A percentile compares a stretch with the other conserved stretches of the same genome.
These are phyloP conservation scores for Sericinus montela DNA, from an alignment of 2,888 invertebrate genomes.

Conservation along the genomic window DNA sequence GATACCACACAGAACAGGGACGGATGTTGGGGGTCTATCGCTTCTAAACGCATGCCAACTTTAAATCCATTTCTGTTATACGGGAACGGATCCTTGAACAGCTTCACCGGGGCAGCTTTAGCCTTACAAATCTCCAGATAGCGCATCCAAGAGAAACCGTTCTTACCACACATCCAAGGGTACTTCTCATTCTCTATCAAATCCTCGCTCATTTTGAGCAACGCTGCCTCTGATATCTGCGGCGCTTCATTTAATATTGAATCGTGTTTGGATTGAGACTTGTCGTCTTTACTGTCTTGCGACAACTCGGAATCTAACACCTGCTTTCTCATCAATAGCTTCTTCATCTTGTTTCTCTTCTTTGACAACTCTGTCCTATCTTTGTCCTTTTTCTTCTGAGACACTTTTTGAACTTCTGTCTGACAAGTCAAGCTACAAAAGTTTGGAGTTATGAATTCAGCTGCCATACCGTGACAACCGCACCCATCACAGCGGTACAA, in stretches of 20 bases:
- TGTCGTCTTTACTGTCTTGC: conserved; percentile 46
- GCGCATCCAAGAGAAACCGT: conserved; percentile 87
- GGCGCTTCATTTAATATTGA: conserved; percentile 35
- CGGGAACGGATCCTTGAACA: conserved; percentile 90
- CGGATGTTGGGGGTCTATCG: conserved; percentile 95
- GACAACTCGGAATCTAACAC: conserved; percentile 47
- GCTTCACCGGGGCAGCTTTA: conserved; percentile 85
- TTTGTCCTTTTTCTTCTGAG: conserved; percentile 61
- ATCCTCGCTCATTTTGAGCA: conserved; percentile 53
- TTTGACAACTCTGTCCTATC: conserved; percentile 57
- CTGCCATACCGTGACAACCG: conserved; percentile 90
- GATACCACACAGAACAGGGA: conserved; percentile 93
- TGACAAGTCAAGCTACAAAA: conserved; percentile 87
- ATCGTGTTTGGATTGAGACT: conserved; percentile 42
- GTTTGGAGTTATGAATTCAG: conserved; percentile 89
- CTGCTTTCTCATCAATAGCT: conserved; percentile 60
- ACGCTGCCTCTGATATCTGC: conserved; percentile 40
- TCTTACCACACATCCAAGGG: conserved; percentile 85
- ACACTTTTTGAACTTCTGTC: conserved; percentile 58
- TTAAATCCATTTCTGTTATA: conserved; percentile 87
- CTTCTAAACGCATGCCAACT: conserved; percentile 94
- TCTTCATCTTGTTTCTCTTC: conserved; percentile 66
- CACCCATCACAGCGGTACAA: conserved; percentile 90
- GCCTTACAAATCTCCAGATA: conserved; percentile 87
- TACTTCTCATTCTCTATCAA: conserved; percentile 70